Evolutionary conservation across 2,113 vertebrate genomes (phyloP).

Genomic region (Pomatostomus ruficeps): DNA sequence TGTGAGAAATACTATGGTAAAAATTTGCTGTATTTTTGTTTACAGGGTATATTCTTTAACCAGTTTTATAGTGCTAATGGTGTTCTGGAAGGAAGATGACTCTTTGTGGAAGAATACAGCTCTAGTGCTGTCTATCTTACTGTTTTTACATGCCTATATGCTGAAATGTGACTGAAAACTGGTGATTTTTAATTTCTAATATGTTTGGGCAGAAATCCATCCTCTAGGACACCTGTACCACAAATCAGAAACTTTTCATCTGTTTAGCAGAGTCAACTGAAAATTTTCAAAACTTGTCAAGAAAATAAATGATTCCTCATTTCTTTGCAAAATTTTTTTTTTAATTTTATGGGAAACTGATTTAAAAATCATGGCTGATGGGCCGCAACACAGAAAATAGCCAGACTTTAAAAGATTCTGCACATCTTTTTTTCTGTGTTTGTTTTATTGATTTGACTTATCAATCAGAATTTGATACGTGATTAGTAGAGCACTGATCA

Average conservation of each 20-base stretch:
- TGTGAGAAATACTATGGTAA: background rate
- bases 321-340: background rate
- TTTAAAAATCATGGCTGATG: background rate
- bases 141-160: background rate
- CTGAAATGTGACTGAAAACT: background rate
- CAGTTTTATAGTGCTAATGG: background rate
- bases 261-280: background rate
- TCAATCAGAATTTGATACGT: background rate
- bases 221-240: background rate
- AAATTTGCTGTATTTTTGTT: background rate
- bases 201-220: background rate
- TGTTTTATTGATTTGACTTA: background rate
- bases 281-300: background rate
- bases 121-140: background rate
- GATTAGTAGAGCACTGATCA: background rate
- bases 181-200: background rate
- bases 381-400: background rate
- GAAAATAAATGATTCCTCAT: background rate
- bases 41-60: background rate
- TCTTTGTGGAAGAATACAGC: background rate
- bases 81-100: background rate
- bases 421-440: background rate
- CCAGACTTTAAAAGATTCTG: background rate
- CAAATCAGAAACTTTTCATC: background rate
- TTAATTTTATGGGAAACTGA: background rate